Percentiles rank a stretch among this genome's conserved stretches.
phyloP scores from a whole-genome alignment of 2,888 invertebrate species.

The Euproctis similis region DNA sequence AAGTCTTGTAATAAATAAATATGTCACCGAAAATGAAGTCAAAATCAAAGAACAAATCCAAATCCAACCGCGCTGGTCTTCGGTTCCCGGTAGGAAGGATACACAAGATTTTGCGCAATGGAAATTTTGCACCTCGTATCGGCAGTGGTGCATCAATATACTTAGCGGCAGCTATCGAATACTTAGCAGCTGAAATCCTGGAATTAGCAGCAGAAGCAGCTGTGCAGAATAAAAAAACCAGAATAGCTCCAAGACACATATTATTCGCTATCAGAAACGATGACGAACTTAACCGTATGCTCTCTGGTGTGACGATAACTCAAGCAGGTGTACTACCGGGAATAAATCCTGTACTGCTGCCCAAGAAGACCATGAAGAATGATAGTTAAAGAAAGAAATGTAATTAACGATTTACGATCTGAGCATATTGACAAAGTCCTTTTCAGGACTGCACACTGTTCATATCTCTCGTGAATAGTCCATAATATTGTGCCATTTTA shows the following conservation, averaged over 20 bases:
- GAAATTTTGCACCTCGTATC: constrained; percentile 76
- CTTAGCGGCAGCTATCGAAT: constrained; percentile 77
- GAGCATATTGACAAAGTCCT: constrained; percentile 13
- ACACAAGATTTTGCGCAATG: constrained; percentile 74
- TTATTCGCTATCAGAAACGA: constrained; percentile 48
- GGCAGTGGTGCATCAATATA: constrained; percentile 72
- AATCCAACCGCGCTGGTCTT: constrained; percentile 69
- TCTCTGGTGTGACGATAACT: constrained; percentile 40
- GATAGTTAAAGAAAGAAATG: constrained; percentile 3
- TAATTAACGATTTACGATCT: neutral
- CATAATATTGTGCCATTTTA: too few relatives aligned
- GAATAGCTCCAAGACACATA: constrained; percentile 48
- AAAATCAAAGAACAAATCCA: constrained; percentile 29
- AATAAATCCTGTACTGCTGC: constrained; percentile 41
- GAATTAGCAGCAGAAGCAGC: constrained; percentile 79
- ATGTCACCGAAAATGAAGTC: constrained; percentile 25
- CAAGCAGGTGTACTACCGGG: constrained; percentile 46
- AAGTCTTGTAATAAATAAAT: too few relatives aligned
- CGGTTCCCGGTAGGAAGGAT: constrained; percentile 75
- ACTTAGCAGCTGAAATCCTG: constrained; percentile 80
- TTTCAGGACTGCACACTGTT: constrained; percentile 10
- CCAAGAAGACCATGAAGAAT: constrained; percentile 43
- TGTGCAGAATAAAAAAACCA: constrained; percentile 79
- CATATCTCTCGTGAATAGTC: constrained; percentile 4
- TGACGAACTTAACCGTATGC: constrained; percentile 44